Percentiles rank a stretch among this genome's conserved stretches.
phyloP scores from a whole-genome alignment of 1,140 invertebrate genomes.

The Drosophila elegans region DNA sequence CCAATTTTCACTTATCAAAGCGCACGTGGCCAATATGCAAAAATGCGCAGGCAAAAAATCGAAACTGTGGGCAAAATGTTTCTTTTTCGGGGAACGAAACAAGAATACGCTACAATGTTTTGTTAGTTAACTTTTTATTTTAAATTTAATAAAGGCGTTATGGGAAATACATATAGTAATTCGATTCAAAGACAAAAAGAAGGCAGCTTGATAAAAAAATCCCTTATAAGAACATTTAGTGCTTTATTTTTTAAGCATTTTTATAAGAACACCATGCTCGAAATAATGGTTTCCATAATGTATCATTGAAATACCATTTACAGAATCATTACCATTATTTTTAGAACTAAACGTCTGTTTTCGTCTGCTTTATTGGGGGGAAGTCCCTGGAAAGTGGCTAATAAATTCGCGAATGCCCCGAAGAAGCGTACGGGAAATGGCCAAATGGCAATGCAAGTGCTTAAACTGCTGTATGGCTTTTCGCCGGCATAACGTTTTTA shows the following conservation, averaged over 20 bases:
- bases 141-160: background rate
- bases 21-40: slow-evolving; percentile 78
- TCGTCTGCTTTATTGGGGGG: background rate
- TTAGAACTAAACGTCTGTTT: slow-evolving; percentile 8
- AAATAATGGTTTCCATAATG: too few relatives aligned
- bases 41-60: slow-evolving; percentile 36
- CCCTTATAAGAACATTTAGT: too few relatives aligned
- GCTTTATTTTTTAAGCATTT: too few relatives aligned
- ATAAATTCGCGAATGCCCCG: slow-evolving; percentile 17
- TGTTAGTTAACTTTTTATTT: background rate
- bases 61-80: slow-evolving; percentile 13
- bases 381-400: background rate
- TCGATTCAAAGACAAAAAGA: too few relatives aligned
- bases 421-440: slow-evolving; percentile 3
- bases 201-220: too few relatives aligned
- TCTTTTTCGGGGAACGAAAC: slow-evolving; percentile 7
- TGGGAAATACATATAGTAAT: background rate
- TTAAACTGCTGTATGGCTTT: slow-evolving; percentile 59
- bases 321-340: slow-evolving; percentile 9
- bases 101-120: slow-evolving; percentile 17
- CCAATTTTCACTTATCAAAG: slow-evolving; percentile 84
- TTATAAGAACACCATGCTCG: too few relatives aligned
- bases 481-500: slow-evolving; percentile 50
- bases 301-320: too few relatives aligned
- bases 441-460: slow-evolving; percentile 44